Percentiles rank a stretch among this genome's conserved stretches.
phyloP scores from a whole-genome alignment of 2,797 vertebrate species.

The Rhabdomys pumilio region DNA sequence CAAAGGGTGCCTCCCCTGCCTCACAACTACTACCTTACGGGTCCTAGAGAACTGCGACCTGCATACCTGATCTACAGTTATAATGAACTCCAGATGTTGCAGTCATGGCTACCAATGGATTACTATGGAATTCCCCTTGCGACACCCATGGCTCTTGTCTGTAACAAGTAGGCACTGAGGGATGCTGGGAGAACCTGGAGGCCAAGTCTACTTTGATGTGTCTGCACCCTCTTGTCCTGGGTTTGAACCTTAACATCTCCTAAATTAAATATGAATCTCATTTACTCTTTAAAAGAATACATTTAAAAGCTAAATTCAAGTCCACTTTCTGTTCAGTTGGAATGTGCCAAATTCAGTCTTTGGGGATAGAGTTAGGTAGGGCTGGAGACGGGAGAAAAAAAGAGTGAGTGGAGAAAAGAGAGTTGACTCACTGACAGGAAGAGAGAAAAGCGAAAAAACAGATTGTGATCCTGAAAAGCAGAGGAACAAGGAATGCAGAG shows the following conservation, averaged over 20 bases:
- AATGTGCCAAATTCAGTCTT: constrained; percentile 13
- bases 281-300: background rate
- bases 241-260: background rate
- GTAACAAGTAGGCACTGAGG: background rate
- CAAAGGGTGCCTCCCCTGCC: constrained; percentile 96
- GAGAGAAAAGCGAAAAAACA: background rate
- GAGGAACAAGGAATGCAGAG: background rate
- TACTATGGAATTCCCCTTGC: background rate
- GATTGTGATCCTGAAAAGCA: background rate
- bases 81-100: constrained; percentile 97
- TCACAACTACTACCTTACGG: constrained; percentile 98
- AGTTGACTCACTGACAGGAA: background rate
- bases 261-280: constrained; percentile 54
- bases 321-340: background rate
- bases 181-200: background rate
- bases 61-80: constrained; percentile 97
- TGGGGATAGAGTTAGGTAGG: background rate
- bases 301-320: constrained; percentile 2
- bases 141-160: background rate
- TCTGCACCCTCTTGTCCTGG: background rate
- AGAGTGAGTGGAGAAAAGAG: background rate
- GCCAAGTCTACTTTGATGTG: background rate
- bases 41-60: constrained; percentile 97
- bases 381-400: background rate
- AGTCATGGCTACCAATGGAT: constrained; percentile 95